Evolutionary conservation across 2,888 invertebrate genomes (phyloP), one percentile per base, ranked within the genome.

Genomic region (Microctonus aethiopoides): DNA sequence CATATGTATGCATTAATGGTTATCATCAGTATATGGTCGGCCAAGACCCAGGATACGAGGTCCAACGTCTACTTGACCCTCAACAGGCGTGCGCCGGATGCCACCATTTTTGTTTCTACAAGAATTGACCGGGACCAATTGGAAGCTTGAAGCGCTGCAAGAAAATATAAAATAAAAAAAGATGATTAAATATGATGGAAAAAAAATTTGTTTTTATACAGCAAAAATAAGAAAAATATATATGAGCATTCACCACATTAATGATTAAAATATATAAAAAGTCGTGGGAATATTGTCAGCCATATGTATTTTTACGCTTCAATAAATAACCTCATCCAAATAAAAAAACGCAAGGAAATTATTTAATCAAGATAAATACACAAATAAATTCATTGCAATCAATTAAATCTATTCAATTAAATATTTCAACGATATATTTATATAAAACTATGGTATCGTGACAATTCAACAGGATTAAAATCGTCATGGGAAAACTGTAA

Each of bases 401-500:
- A 26, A 62, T 9, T 16, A 9, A 46, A 10, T 41, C 24, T 39
- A n/a, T 41, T 46, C 41, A 57, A 57, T 20, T 32, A 32, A 20
- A 57, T 34, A 57, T 57, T 20, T 6, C 10, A 16, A 20, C 10
- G 16, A 57, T 34, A 34, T 16, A 57, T 32, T 4, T n/a, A 54
- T 22, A 54, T 54, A 4, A 13, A 54, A 54, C 7, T 24, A 13
- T 24, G 11, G 26, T 0, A 9, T 24, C 7, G 5, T 11, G 29
- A 29, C 54, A 29, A 11, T 65, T 67, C 41, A 64, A 54, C 69
- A 69, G 66, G 63, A 68, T 61, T 62, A 34, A 71, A 81, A 84
- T 84, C 82, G 84, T 83, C 84, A 84, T 85, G 85, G 85, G 84
- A 85, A 85, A 84, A n/a, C n/a, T n/a, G 78, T 82, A 79, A 77